phyloP scores from a whole-genome alignment of 2,888 invertebrate genomes.

The Vandiemenella viatica region DNA sequence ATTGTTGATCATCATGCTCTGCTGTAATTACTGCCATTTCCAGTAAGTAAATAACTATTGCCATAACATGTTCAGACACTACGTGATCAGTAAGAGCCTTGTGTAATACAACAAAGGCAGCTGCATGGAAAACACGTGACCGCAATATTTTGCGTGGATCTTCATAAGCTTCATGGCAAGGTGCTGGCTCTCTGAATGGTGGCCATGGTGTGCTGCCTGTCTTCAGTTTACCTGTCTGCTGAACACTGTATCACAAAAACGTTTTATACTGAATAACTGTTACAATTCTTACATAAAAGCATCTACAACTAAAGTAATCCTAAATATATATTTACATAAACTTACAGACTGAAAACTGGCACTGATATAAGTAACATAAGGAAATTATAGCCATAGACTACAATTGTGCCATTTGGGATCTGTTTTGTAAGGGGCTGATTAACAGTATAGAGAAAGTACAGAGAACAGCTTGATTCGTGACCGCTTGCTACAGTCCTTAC shows the following conservation, averaged over 20 bases:
- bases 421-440: too few species aligned
- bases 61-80: constrained; percentile 76
- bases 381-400: too few species aligned
- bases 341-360: too few species aligned
- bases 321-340: too few species aligned
- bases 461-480: too few species aligned
- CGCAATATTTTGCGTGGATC: constrained; percentile 49
- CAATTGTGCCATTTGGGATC: too few species aligned
- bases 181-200: constrained; percentile 57
- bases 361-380: too few species aligned
- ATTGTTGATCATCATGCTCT: constrained; percentile 20
- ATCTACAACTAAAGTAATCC: too few species aligned
- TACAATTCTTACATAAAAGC: too few species aligned
- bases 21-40: constrained; percentile 57
- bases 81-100: constrained; percentile 60
- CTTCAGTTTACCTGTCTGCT: constrained; percentile 40
- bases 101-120: constrained; percentile 67
- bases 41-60: constrained; percentile 70
- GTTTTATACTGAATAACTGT: too few species aligned
- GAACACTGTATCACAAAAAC: constrained; percentile 32
- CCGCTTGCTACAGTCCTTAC: too few species aligned
- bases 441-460: too few species aligned
- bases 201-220: constrained; percentile 55
- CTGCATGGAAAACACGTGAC: constrained; percentile 50
- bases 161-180: constrained; percentile 45